Evolutionary conservation across 2,113 vertebrate genomes (phyloP), one percentile per base, ranked within the genome.

Genomic region (Acrocephalus kingi): DNA sequence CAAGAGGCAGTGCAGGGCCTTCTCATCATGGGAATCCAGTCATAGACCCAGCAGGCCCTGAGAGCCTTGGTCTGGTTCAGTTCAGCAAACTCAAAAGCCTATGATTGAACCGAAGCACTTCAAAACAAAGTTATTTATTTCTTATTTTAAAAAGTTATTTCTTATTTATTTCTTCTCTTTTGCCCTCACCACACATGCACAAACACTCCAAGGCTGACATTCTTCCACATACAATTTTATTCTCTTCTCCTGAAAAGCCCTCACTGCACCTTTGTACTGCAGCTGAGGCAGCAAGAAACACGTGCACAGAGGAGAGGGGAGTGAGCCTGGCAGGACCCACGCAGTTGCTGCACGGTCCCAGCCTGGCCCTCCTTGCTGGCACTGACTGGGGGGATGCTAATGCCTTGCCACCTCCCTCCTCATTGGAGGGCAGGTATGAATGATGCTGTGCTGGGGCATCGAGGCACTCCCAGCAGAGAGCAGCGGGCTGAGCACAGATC

Each of bases 221-320:
- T 75, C 84, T 67, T 46, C n/a, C n/a, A 37, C 18, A 8, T 12
- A 20, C 13, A 27, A 5, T 37, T 67, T 84, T 45, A 51, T 28
- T 35, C 22, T 51, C 15, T 58, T 52, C 80, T 91, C 59, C 77
- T 87, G 61, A 17, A 66, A 51, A 77, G 17, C 37, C 28, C 5
- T 76, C 20, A 13, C 20, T 46, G 41, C 2, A 0, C 31, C 15
- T 66, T 61, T 72, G 35, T 68, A 12, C 19, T 27, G 30, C 17
- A 82, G 71, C 43, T 2, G 2, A 63, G 30, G 52, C 56, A 90
- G 48, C 22, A 35, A 67, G 45, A 37, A 61, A 20, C n/a, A 33
- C 0, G 0, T 27, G 55, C 63, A 46, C 28, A 18, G 27, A 16
- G 17, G 2, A 4, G 46, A 66, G 55, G 2, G 63, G 9, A 58